Evolutionary conservation across 2,888 invertebrate species (phyloP).

Genomic region (Leptinotarsa rubiginosa): DNA sequence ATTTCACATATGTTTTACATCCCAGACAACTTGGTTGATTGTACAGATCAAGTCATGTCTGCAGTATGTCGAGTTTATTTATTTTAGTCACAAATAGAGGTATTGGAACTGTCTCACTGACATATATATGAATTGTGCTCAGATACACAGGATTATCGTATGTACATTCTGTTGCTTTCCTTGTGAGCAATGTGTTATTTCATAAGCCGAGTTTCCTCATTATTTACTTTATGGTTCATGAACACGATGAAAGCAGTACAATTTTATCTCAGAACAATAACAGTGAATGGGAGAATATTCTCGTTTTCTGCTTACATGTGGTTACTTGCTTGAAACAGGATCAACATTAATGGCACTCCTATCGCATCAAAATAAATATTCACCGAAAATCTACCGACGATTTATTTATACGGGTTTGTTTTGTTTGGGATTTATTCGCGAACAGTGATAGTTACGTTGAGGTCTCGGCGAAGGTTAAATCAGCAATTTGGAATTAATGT

Average conservation of each 20-base stretch:
- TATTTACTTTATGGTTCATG: no score
- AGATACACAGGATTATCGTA: background rate
- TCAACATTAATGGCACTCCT: background rate
- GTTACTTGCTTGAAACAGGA: background rate
- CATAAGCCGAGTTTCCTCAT: no score
- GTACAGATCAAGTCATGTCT: background rate
- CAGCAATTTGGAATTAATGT: conserved; percentile 6
- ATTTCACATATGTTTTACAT: background rate
- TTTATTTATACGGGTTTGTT: conserved; percentile 18
- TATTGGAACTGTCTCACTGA: background rate
- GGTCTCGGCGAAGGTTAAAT: conserved; percentile 14
- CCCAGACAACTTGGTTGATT: background rate
- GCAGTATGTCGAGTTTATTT: background rate
- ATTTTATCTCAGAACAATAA: no score
- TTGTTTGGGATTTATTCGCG: conserved; percentile 4
- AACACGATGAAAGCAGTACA: no score
- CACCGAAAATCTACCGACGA: background rate
- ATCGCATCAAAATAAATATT: conserved; percentile 1
- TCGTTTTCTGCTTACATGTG: no score
- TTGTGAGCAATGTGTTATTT: no score
- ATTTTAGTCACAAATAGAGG: background rate
- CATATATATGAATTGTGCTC: conserved; percentile 1
- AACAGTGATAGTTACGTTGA: conserved; percentile 11
- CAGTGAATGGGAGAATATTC: no score
- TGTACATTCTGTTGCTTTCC: no score